phyloP scores from a whole-genome alignment of 2,113 vertebrate species.

The Myotis yumanensis region DNA sequence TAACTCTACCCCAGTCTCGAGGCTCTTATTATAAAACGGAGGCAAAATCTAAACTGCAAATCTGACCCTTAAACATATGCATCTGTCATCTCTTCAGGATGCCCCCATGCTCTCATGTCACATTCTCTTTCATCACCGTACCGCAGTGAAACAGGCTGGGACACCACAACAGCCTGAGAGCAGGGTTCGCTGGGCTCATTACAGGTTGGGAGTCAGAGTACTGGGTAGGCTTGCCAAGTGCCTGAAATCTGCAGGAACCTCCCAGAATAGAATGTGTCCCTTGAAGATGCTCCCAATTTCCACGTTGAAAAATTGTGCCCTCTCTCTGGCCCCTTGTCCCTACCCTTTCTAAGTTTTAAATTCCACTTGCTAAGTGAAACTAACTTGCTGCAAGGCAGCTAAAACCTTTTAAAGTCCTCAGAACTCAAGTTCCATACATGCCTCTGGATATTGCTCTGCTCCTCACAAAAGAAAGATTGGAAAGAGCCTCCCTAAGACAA shows the following conservation, averaged over 20 bases:
- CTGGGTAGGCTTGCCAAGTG: not conserved
- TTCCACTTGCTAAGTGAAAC: not conserved
- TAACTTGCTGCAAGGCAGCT: not conserved
- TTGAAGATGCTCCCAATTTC: not conserved
- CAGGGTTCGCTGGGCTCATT: not conserved
- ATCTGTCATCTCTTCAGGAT: not conserved
- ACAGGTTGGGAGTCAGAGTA: not conserved
- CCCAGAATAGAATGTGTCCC: not conserved
- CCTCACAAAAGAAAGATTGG: not conserved
- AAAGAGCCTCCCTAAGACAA: not conserved
- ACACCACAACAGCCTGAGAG: not conserved
- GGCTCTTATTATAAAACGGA: not conserved
- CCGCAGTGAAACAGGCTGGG: not conserved
- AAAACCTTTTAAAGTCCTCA: not conserved
- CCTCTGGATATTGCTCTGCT: not conserved
- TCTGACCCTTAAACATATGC: not conserved
- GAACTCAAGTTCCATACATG: not conserved
- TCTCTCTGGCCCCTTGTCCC: not conserved
- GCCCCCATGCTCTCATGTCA: not conserved
- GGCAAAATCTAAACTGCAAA: not conserved
- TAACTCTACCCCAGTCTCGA: not conserved
- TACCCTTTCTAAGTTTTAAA: not conserved
- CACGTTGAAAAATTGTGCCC: not conserved
- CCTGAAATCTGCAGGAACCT: not conserved
- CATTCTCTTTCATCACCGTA: not conserved